phyloP scores from a whole-genome alignment of 2,888 invertebrate species.

The Hirtodrosophila cameraria region DNA sequence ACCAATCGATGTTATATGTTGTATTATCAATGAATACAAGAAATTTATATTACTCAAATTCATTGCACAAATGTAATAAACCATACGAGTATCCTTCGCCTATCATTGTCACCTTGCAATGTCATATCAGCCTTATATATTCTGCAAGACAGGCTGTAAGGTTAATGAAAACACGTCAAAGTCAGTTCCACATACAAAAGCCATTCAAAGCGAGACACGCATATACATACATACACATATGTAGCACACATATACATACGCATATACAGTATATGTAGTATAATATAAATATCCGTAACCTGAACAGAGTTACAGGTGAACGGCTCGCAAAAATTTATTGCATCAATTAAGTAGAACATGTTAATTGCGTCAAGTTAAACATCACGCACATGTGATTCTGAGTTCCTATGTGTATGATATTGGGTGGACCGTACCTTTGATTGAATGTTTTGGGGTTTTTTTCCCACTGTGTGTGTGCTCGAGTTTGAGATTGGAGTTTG shows the following conservation, averaged over 20 bases:
- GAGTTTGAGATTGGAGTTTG: constrained; percentile 55
- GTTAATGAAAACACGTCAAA: constrained; percentile 71
- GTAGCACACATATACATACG: constrained; percentile 5
- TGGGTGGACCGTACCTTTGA: constrained; percentile 14
- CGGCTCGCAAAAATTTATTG: constrained; percentile 75
- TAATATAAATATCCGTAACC: too few relatives aligned
- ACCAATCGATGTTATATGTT: too few relatives aligned
- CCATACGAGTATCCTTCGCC: constrained; percentile 2
- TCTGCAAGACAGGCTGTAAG: constrained; percentile 26
- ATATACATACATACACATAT: constrained; percentile 6
- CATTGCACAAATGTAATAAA: constrained; percentile 60
- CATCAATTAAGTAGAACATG: constrained; percentile 81
- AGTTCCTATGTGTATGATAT: constrained; percentile 6
- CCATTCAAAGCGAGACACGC: constrained; percentile 33
- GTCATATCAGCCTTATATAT: too few relatives aligned
- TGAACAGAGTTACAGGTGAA: constrained; percentile 22
- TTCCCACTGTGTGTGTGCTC: constrained; percentile 13
- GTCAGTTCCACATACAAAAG: constrained; percentile 66
- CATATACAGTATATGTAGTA: too few relatives aligned
- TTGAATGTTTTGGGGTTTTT: constrained; percentile 9
- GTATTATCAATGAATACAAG: constrained; percentile 75
- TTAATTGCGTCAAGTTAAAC: constrained; percentile 80
- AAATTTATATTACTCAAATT: constrained; percentile 81
- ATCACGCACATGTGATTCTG: constrained; percentile 68
- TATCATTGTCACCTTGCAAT: too few relatives aligned